Conservation (phyloP, 2,888 invertebrate species). For the Pterobdella sp. region DNA sequence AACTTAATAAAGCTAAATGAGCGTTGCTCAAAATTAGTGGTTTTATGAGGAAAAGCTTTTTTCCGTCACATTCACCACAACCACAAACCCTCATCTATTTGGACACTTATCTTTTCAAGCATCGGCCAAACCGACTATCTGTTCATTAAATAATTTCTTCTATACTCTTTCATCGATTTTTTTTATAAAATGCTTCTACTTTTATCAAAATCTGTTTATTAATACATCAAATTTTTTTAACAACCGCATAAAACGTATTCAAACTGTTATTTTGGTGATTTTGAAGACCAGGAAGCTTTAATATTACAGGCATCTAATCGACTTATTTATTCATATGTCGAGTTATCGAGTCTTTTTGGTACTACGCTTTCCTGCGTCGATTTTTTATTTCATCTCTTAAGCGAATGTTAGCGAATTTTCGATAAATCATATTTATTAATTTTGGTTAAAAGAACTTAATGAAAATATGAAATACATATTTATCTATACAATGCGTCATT, state of each 20-base stretch:
- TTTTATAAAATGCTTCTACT: not conserved
- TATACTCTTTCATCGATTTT: not conserved
- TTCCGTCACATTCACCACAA: not conserved
- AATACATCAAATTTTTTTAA: not conserved
- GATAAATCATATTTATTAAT: too few relatives aligned
- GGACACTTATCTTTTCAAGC: not conserved
- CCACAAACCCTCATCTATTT: not conserved
- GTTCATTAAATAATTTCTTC: not conserved
- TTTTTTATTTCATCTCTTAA: too few relatives aligned
- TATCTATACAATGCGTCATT: too few relatives aligned
- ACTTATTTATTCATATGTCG: too few relatives aligned
- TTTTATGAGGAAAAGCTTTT: not conserved
- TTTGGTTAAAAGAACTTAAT: too few relatives aligned
- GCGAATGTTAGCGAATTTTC: too few relatives aligned
- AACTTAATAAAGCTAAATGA: not conserved
- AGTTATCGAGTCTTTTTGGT: too few relatives aligned
- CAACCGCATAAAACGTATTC: not conserved
- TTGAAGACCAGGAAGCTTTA: too few relatives aligned
- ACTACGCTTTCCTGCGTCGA: too few relatives aligned
- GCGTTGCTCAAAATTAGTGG: not conserved
- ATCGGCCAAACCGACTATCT: not conserved
- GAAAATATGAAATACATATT: too few relatives aligned
- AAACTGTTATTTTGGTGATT: not conserved
- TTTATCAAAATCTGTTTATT: not conserved
- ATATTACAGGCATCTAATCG: too few relatives aligned